Conservation (phyloP, 30 jellyfish, hydroid and myxozoan species). For the Turritopsis rubra region DNA sequence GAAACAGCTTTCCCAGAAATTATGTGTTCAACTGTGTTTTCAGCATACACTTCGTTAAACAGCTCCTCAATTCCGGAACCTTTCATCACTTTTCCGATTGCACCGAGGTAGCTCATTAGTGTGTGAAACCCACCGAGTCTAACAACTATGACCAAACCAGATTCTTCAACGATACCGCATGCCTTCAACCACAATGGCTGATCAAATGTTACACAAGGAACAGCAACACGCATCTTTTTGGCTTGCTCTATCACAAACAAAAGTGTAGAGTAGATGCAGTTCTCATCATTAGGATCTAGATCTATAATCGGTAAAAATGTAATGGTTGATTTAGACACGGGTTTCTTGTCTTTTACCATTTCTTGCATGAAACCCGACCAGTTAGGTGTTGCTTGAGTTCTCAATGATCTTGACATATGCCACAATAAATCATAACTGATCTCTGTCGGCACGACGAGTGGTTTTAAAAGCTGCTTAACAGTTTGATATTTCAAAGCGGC, state of each 20-base stretch:
- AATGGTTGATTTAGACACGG: constrained; percentile 2
- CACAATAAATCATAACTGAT: constrained; percentile 27
- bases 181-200: constrained; percentile 63
- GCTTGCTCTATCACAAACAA: constrained; percentile 36
- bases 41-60: constrained; percentile 40
- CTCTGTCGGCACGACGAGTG: constrained; percentile 26
- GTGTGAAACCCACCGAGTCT: constrained; percentile 70
- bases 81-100: constrained; percentile 50
- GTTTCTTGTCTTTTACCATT: constrained; percentile 9
- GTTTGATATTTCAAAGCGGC: constrained; percentile 14
- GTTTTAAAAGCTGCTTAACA: neutral
- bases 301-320: constrained; percentile 47
- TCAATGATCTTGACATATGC: constrained; percentile 24
- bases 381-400: constrained; percentile 23
- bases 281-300: constrained; percentile 49
- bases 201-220: constrained; percentile 47
- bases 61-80: constrained; percentile 58
- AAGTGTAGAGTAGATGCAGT: constrained; percentile 51
- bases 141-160: constrained; percentile 28
- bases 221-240: constrained; percentile 7
- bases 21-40: constrained; percentile 42
- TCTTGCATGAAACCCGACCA: constrained; percentile 64
- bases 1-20: constrained; percentile 56
- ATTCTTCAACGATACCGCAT: constrained; percentile 40
- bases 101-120: constrained; percentile 54